A percentile compares a stretch with the other conserved stretches of the same genome.
Conservation (phyloP, 2,888 invertebrate species). For the Nipponacmea schrenckii region DNA sequence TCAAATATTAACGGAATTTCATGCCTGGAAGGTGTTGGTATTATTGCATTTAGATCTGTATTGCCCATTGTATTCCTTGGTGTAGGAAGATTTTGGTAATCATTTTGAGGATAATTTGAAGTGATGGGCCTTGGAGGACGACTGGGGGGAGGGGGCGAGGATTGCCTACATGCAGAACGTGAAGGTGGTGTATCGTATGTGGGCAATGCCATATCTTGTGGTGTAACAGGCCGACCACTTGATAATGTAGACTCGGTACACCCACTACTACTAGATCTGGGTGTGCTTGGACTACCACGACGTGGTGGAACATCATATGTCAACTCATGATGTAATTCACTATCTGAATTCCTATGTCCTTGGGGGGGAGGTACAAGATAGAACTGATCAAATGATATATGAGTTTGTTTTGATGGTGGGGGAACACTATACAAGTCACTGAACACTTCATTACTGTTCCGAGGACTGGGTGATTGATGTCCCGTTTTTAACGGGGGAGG, state of each 20-base stretch:
- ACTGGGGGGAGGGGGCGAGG: constrained; percentile 38
- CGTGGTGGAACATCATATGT: constrained; percentile 49
- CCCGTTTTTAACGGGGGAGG: constrained; percentile 48
- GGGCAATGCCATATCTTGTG: constrained; percentile 31
- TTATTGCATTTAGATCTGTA: constrained; percentile 38
- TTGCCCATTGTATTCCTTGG: constrained; percentile 42
- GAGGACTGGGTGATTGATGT: not conserved
- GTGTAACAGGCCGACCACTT: constrained; percentile 21
- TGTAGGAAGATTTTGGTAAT: constrained; percentile 57
- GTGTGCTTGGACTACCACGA: constrained; percentile 45
- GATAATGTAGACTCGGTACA: constrained; percentile 46
- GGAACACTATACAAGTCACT: constrained; percentile 32
- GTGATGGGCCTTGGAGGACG: constrained; percentile 48
- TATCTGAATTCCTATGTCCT: constrained; percentile 11
- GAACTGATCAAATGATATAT: not conserved
- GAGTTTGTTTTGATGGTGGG: constrained; percentile 16
- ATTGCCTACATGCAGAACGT: not conserved
- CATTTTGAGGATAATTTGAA: constrained; percentile 37
- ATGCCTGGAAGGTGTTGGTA: constrained; percentile 33
- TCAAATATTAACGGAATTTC: constrained; percentile 25
- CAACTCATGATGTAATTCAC: constrained; percentile 23
- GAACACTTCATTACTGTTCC: constrained; percentile 9
- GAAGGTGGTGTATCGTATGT: constrained; percentile 42
- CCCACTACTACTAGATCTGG: constrained; percentile 46
- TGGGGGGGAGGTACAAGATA: not conserved